Percentiles rank a stretch among this genome's conserved stretches.
Evolutionary conservation across 2,113 vertebrate species (phyloP).

Genomic region (Balaeniceps rex): DNA sequence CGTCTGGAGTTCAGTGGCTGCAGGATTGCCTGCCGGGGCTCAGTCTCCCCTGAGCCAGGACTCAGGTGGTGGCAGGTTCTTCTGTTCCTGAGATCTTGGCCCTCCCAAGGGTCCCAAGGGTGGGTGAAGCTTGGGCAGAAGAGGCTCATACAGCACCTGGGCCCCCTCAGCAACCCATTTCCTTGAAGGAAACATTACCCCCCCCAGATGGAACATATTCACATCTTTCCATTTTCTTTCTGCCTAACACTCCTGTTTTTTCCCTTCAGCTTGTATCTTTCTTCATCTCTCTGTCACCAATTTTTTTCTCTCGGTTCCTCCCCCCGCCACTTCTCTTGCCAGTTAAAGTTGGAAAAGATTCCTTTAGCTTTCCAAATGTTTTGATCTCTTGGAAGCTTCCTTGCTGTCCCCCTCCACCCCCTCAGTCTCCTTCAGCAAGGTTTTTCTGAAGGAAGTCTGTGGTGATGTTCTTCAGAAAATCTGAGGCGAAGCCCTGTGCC

Average conservation of each 20-base stretch:
- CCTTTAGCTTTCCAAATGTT: neutral
- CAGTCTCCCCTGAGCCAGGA: neutral
- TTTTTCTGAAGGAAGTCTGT: neutral
- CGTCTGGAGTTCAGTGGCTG: conserved; percentile 4
- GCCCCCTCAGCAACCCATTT: neutral
- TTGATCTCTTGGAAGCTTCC: neutral
- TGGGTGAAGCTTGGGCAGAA: neutral
- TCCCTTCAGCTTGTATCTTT: neutral
- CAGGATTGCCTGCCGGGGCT: neutral
- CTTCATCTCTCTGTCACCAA: neutral
- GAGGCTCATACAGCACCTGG: neutral
- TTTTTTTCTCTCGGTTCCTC: neutral
- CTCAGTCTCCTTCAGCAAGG: neutral
- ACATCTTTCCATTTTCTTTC: neutral
- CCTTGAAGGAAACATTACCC: neutral
- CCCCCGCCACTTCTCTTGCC: neutral
- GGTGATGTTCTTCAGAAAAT: neutral
- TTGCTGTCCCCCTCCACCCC: neutral
- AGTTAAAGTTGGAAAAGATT: neutral
- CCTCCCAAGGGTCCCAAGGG: neutral
- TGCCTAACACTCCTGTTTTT: neutral
- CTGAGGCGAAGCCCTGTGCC: neutral
- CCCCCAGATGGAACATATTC: neutral
- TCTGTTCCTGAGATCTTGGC: neutral
- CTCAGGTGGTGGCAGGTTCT: neutral